Percentiles rank a stretch among this genome's conserved stretches.
Evolutionary conservation across 2,797 vertebrate species (phyloP).

Genomic region (Rousettus madagascariensis): DNA sequence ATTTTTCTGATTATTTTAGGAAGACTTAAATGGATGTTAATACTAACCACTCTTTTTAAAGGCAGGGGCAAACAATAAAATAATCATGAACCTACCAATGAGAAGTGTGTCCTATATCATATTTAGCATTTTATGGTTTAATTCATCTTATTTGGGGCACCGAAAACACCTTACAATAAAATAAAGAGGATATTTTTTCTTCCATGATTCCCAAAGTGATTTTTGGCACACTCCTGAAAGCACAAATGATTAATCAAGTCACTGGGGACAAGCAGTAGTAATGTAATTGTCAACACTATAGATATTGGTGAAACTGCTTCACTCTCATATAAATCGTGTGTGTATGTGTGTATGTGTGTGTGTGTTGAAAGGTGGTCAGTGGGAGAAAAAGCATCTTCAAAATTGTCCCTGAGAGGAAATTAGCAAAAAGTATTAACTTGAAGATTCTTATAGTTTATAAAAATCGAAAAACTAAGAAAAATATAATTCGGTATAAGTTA

Average conservation of each 20-base stretch:
- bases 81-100: not conserved
- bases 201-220: not conserved
- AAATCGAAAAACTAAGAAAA: constrained; percentile 42
- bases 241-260: constrained; percentile 50
- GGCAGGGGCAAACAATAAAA: not conserved
- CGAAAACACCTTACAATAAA: constrained; percentile 44
- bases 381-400: not conserved
- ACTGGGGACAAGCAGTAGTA: not conserved
- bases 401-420: constrained; percentile 1
- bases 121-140: not conserved
- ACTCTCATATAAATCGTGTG: not conserved
- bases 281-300: not conserved
- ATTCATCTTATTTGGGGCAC: constrained; percentile 44
- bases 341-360: not conserved
- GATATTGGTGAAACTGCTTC: not conserved
- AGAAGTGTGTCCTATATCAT: not conserved
- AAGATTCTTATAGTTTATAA: constrained; percentile 39
- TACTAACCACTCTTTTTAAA: not conserved
- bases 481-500: not conserved
- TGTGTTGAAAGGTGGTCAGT: not conserved
- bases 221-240: not conserved
- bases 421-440: constrained; percentile 27
- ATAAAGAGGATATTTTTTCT: not conserved
- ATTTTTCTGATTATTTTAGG: constrained; percentile 37
- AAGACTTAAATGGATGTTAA: constrained; percentile 11